phyloP scores from a whole-genome alignment of 1,140 invertebrate genomes.

The Brachionus manjavacas region DNA sequence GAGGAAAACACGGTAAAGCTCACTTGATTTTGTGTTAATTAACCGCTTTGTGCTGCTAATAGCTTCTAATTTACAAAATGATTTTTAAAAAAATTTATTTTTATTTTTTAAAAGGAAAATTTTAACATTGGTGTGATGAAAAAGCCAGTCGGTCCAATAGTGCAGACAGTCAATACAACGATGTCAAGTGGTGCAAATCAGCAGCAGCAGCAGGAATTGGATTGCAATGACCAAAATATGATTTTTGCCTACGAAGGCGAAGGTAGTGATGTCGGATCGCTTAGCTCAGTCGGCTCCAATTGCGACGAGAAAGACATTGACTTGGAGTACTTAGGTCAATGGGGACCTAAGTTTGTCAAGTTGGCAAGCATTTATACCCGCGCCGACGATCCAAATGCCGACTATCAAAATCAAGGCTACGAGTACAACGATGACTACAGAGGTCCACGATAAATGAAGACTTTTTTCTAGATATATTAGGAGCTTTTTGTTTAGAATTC shows the following conservation, averaged over 20 bases:
- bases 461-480: not conserved
- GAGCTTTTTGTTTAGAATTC: not conserved
- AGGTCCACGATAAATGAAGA: not conserved
- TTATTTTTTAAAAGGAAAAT: conserved; percentile 36
- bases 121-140: conserved; percentile 42
- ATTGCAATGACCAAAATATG: conserved; percentile 35
- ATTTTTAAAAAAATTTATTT: not conserved
- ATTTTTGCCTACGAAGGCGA: conserved; percentile 37
- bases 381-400: not conserved
- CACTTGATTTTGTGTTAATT: not conserved
- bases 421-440: conserved; percentile 9
- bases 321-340: conserved; percentile 26
- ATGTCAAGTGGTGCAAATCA: not conserved
- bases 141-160: conserved; percentile 36
- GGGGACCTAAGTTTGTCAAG: conserved; percentile 37
- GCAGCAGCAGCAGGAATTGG: not conserved
- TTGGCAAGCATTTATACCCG: conserved; percentile 25
- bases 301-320: conserved; percentile 1
- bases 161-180: conserved; percentile 15
- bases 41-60: not conserved
- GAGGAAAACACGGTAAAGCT: conserved; percentile 41
- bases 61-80: not conserved
- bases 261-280: conserved; percentile 34
- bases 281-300: conserved; percentile 8
- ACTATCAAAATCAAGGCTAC: conserved; percentile 30